Evolutionary conservation across 64 coral and sea anemone genomes (phyloP).

Genomic region (Stichodactyla helianthus): DNA sequence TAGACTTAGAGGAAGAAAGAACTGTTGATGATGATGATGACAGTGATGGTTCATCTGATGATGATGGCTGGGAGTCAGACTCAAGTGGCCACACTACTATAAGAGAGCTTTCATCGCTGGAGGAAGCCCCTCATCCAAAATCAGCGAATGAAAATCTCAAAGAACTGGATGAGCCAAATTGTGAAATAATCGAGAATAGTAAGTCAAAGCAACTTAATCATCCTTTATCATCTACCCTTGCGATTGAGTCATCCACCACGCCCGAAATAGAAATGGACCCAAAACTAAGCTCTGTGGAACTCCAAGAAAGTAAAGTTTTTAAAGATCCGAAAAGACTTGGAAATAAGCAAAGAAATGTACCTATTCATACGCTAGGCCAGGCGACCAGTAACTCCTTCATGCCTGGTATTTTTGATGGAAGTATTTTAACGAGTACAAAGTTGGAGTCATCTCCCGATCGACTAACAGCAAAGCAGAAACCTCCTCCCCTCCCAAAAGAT

Average conservation of each 20-base stretch:
- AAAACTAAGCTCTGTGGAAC: slow-evolving; percentile 18
- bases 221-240: neutral
- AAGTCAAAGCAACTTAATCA: neutral
- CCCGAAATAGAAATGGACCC: neutral
- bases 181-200: neutral
- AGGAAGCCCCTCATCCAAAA: neutral
- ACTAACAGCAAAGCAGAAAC: neutral
- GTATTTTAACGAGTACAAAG: neutral
- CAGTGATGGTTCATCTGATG: neutral
- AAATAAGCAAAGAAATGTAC: neutral
- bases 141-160: neutral
- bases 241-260: too few species aligned
- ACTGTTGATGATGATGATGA: neutral
- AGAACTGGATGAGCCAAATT: neutral
- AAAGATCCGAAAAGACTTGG: neutral
- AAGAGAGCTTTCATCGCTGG: neutral
- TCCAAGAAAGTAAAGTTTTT: neutral
- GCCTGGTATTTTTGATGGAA: neutral
- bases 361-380: neutral
- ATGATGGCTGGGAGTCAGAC: slow-evolving; percentile 34
- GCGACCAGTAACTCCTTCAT: neutral
- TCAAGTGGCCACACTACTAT: neutral
- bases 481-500: neutral
- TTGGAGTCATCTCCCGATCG: neutral
- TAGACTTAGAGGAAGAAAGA: neutral